Evolutionary conservation across 2,113 vertebrate species (phyloP).

Genomic region (Sinocyclocheilus anshuiensis): DNA sequence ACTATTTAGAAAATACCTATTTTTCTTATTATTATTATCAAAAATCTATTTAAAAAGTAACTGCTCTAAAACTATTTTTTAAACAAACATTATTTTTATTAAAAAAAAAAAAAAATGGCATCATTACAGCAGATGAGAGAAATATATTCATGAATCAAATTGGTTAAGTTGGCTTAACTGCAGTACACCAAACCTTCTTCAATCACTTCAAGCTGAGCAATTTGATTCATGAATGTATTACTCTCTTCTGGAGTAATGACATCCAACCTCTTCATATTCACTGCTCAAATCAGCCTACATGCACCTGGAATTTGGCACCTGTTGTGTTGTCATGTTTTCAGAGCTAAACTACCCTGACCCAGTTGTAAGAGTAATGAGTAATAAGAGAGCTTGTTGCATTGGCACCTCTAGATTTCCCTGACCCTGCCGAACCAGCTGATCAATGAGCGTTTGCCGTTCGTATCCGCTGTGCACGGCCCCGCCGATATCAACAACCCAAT

Average conservation of each 20-base stretch:
- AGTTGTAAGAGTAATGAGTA: constrained; percentile 42
- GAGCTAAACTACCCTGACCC: constrained; percentile 23
- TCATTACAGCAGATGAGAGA: neutral
- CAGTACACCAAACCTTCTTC: neutral
- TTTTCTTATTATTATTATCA: neutral
- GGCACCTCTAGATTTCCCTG: constrained; percentile 48
- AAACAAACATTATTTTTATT: neutral
- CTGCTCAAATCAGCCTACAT: neutral
- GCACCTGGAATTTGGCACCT: neutral
- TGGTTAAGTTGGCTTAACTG: neutral
- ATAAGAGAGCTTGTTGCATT: constrained; percentile 38
- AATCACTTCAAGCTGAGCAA: constrained; percentile 2
- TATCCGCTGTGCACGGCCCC: neutral
- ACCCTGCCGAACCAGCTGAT: constrained; percentile 36
- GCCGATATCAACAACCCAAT: constrained; percentile 22
- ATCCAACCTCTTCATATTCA: neutral
- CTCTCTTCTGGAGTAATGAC: neutral
- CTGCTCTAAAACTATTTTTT: neutral
- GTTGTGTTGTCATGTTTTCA: constrained; percentile 14
- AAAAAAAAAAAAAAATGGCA: neutral
- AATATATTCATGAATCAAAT: neutral
- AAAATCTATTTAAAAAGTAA: neutral
- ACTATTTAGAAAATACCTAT: neutral
- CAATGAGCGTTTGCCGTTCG: constrained; percentile 37
- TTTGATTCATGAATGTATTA: constrained; percentile 29